These are phyloP conservation scores for Ictidomys tridecemlineatus DNA, from an alignment of 2,113 vertebrate genomes.

Conservation along the genomic window DNA sequence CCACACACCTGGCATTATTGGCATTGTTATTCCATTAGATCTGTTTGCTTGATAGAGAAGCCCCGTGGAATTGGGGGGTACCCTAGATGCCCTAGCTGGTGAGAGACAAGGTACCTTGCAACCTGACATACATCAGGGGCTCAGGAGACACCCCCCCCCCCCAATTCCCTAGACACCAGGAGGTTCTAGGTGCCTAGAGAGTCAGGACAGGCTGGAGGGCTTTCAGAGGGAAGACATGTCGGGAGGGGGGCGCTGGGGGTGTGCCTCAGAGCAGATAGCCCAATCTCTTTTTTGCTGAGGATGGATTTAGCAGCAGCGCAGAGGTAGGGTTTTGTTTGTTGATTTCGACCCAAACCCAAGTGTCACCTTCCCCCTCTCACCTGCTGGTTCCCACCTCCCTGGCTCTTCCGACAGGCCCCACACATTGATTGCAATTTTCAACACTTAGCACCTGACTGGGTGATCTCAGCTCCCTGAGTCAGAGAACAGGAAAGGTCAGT, in stretches of 20 bases:
- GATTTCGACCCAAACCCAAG: background rate
- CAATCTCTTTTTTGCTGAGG: background rate
- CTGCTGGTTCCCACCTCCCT: background rate
- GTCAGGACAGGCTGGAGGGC: background rate
- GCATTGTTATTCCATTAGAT: background rate
- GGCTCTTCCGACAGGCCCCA: slow-evolving; percentile 30
- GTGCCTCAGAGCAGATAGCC: background rate
- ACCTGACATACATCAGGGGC: background rate
- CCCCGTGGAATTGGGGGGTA: background rate
- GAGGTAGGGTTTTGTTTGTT: background rate
- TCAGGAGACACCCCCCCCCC: background rate
- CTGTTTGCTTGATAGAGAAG: background rate
- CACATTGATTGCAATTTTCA: slow-evolving; percentile 81
- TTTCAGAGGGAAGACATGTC: background rate
- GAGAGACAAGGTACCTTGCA: background rate
- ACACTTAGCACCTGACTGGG: slow-evolving; percentile 69
- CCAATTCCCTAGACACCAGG: background rate
- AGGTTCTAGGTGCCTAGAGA: background rate
- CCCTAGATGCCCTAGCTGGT: background rate
- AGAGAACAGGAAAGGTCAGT: slow-evolving; percentile 87
- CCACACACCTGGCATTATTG: background rate
- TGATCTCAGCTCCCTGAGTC: slow-evolving; percentile 78
- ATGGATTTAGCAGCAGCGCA: background rate
- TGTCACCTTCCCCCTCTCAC: background rate
- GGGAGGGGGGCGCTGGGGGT: too few relatives aligned